A percentile compares a stretch with the other conserved stretches of the same genome.
phyloP scores from a whole-genome alignment of 2,797 vertebrate genomes.

The Darevskia mixta region DNA sequence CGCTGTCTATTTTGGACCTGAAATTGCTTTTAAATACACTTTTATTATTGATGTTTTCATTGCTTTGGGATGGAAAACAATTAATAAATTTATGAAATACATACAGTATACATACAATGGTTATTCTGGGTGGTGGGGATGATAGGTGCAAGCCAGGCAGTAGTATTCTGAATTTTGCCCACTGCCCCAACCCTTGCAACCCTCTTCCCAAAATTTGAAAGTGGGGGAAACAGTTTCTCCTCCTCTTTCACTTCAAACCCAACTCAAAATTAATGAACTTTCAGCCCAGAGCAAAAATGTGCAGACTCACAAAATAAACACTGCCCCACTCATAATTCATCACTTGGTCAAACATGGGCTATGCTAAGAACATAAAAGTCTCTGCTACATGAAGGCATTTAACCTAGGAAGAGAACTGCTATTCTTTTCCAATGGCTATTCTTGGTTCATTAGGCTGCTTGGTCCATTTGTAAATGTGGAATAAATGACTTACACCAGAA shows the following conservation, averaged over 20 bases:
- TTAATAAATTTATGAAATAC: too few species aligned
- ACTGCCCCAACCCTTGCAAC: background rate
- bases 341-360: background rate
- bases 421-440: background rate
- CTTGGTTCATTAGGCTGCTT: slow-evolving; percentile 16
- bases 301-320: background rate
- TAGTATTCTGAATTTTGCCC: background rate
- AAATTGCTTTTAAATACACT: too few species aligned
- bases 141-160: background rate
- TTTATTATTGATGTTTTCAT: too few species aligned
- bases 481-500: background rate
- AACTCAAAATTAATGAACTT: background rate
- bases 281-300: slow-evolving; percentile 64
- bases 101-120: too few species aligned
- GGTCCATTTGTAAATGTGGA: background rate
- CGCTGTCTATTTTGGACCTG: too few species aligned
- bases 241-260: background rate
- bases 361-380: background rate
- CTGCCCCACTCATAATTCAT: background rate
- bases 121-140: background rate
- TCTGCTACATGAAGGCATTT: background rate
- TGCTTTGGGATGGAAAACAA: too few species aligned
- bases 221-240: too few species aligned
- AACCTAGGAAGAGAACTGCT: background rate
- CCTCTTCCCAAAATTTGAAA: background rate